Base-by-base conservation (phyloP, 1,140 invertebrate genomes). In the Leptinotarsa texana region DNA sequence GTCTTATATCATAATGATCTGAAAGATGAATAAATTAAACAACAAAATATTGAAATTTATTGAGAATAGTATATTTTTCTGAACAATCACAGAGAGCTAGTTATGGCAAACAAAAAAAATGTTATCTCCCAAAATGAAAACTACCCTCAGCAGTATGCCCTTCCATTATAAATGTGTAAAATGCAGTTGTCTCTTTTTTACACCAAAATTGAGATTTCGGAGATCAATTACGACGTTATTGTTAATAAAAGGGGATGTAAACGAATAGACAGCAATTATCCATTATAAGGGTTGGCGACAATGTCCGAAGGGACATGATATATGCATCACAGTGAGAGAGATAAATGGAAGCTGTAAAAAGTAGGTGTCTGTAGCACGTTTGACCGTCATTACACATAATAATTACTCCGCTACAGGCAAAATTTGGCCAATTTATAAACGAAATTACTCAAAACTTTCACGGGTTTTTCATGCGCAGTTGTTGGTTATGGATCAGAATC, bases 341-440 rank as follows among this genome's bases (percentile, higher is more conserved):
- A 65, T 65, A 21, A 65, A 65, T 65, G 63, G 24, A 18, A 21
- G 63, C 63, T 24, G 63, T 65, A 65, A 65, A 65, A 65, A 65
- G 63, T 65, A 27, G 17, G 11, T 65, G 63, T 65, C 63, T 65
- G 21, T 21, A 27, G 24, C 63, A 65, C 63, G 21, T 27, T 27
- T 17, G 63, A 65, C 63, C 17, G 24, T 65, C 24, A 24, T 27
- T 21, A 65, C 17, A 65, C 13, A 24, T 65, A 65, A 65, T 65
- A 27, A 65, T 65, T 65, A 27, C 63, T 5, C 63, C 13, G n/a
- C 51, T 57, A 18, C 51, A 13, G 33, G 51, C 51, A 18, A 57
- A 57, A 57, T 57, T 17, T 57, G 51, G 15, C n/a, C 51, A 57
- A 57, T 18, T 15, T 57, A 57, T 57, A n/a, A 57, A 57, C 51